Conservation (phyloP, 2,113 vertebrate genomes). For the Microcebus murinus region DNA sequence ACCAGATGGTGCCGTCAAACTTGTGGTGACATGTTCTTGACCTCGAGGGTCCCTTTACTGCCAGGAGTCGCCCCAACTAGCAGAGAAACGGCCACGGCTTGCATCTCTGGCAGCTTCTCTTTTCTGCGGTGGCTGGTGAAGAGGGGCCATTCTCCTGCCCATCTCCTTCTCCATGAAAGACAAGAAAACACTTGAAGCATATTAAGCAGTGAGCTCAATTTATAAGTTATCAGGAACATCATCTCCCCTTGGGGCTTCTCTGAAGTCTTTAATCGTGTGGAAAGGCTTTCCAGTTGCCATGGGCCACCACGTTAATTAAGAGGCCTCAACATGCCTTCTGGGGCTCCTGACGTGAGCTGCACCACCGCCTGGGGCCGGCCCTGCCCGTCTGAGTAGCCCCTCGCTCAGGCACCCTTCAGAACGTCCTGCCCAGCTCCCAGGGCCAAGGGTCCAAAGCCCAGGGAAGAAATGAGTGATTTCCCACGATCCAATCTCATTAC, state of each 20-base stretch:
- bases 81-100: not conserved
- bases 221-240: constrained; percentile 77
- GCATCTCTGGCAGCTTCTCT: not conserved
- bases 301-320: constrained; percentile 71
- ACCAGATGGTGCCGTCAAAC: not conserved
- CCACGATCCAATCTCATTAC: not conserved
- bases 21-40: not conserved
- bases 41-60: constrained; percentile 1
- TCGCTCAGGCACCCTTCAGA: not conserved
- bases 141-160: constrained; percentile 54
- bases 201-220: constrained; percentile 69
- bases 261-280: constrained; percentile 66
- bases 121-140: not conserved
- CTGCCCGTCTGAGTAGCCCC: not conserved
- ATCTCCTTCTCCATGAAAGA: constrained; percentile 44
- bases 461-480: not conserved
- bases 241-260: constrained; percentile 65
- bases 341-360: not conserved
- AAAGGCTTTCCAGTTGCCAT: constrained; percentile 72
- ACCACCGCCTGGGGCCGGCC: not conserved
- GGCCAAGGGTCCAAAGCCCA: not conserved
- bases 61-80: not conserved
- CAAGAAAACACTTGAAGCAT: constrained; percentile 52
- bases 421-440: not conserved
- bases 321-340: constrained; percentile 43